These are phyloP conservation scores for Syritta pipiens DNA, from an alignment of 2,888 invertebrate species.

Conservation along the genomic window DNA sequence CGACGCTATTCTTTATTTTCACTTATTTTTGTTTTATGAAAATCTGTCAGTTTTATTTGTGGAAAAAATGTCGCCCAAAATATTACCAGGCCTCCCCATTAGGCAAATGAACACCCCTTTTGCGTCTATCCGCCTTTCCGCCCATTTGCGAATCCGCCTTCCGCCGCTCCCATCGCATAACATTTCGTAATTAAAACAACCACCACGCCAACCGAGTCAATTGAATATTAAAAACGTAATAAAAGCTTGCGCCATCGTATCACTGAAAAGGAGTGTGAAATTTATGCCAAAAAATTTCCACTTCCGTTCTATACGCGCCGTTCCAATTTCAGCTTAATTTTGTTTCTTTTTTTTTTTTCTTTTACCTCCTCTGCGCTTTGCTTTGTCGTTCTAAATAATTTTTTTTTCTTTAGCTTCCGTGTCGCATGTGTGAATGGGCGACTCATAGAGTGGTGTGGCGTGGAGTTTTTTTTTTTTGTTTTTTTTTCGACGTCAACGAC, in stretches of 20 bases:
- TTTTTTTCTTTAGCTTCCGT: not conserved
- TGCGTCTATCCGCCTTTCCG: too few relatives aligned
- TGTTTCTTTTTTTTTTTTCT: not conserved
- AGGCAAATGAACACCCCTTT: too few relatives aligned
- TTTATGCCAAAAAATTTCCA: slow-evolving; percentile 30
- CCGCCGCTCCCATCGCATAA: too few relatives aligned
- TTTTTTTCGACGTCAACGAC: too few relatives aligned
- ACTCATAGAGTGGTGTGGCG: slow-evolving; percentile 8
- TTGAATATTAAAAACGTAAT: slow-evolving; percentile 56
- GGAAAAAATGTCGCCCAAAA: too few relatives aligned
- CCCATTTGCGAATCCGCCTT: too few relatives aligned
- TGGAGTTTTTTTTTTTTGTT: not conserved
- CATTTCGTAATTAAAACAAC: slow-evolving; percentile 43
- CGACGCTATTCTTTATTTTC: too few relatives aligned
- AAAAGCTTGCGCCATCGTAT: slow-evolving; percentile 8
- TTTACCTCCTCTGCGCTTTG: not conserved
- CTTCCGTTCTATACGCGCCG: slow-evolving; percentile 12
- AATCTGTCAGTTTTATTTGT: too few relatives aligned
- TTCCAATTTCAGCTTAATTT: too few relatives aligned
- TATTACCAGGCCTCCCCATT: too few relatives aligned
- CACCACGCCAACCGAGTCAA: slow-evolving; percentile 26
- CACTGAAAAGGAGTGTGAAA: slow-evolving; percentile 8
- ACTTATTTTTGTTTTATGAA: too few relatives aligned
- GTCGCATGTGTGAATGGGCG: slow-evolving; percentile 28
- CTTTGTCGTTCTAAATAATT: not conserved